Evolutionary conservation across 2,797 vertebrate genomes (phyloP), one percentile per base, ranked within the genome.

Genomic region (Bufotes viridis): DNA sequence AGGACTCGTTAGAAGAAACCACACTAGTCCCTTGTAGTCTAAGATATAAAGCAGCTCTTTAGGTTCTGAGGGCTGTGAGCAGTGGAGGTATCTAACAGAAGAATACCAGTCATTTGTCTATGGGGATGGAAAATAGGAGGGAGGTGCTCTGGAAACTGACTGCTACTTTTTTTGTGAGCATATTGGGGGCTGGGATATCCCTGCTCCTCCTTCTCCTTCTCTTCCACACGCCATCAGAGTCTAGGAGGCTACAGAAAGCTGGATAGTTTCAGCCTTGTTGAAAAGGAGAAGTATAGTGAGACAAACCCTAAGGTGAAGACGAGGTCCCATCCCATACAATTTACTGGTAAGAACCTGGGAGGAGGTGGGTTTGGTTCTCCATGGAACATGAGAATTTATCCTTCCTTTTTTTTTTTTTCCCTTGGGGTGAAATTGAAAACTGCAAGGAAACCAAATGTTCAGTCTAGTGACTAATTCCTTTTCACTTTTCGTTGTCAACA

Each of bases 91-190:
- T 61, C 60, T 81, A 81, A 18, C 53, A 60, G 57, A 80, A 42
- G 78, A 81, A 81, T 81, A 81, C 29, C 60, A 70, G 17, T 78
- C 51, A 34, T 85, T n/a, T 49, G 78, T 70, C 76, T 61, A 29
- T 29, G 51, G 55, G 49, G 63, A 82, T 79, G 85, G 84, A 58
- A 82, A 82, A 69, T 65, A 82, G 58, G 78, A 82, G 88, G 88
- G 88, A 89, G 88, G 88, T 78, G 88, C 80, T 80, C 53, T 69
- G 53, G 61, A 63, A 86, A 60, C 20, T 78, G 74, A 24, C 81
- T 88, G 87, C 61, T 82, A 89, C 29, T 82, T 89, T 84, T 34
- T 89, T 81, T 79, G 88, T 89, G 80, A 89, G 78, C 26, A 86
- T 86, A 76, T 78, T 89, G 88, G 88, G 88, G 88, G 88, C 82